Conservation (phyloP, 2,888 invertebrate genomes). For the Candidula unifasciata region DNA sequence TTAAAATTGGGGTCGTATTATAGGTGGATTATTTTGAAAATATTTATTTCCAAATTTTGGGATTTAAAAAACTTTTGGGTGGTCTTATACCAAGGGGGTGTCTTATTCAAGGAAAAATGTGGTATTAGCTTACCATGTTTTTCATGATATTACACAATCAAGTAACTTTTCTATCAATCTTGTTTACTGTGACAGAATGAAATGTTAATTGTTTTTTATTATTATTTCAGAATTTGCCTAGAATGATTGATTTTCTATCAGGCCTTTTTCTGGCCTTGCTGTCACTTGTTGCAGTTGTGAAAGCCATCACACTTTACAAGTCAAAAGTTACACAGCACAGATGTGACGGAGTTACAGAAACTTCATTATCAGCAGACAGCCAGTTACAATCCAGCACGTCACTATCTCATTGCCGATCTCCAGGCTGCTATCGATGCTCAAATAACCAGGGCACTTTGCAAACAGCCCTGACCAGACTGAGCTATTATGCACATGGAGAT, state of each 20-base stretch:
- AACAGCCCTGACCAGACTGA: slow-evolving; percentile 53
- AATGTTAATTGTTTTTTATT: background rate
- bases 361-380: background rate
- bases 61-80: no score
- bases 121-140: no score
- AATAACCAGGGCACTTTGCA: slow-evolving; percentile 50
- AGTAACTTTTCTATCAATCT: background rate
- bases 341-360: background rate
- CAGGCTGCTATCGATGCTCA: slow-evolving; percentile 57
- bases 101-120: no score
- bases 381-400: background rate
- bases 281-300: slow-evolving; percentile 16
- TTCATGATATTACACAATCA: background rate
- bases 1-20: no score
- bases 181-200: background rate
- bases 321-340: background rate
- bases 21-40: no score
- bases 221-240: background rate
- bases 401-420: slow-evolving; percentile 47
- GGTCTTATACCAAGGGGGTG: no score
- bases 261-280: slow-evolving; percentile 10
- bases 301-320: slow-evolving; percentile 39
- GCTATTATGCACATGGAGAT: slow-evolving; percentile 44
- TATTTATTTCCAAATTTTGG: no score
- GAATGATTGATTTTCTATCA: slow-evolving; percentile 28